phyloP scores from a whole-genome alignment of 2,888 invertebrate species.

The Eilema depressum region DNA sequence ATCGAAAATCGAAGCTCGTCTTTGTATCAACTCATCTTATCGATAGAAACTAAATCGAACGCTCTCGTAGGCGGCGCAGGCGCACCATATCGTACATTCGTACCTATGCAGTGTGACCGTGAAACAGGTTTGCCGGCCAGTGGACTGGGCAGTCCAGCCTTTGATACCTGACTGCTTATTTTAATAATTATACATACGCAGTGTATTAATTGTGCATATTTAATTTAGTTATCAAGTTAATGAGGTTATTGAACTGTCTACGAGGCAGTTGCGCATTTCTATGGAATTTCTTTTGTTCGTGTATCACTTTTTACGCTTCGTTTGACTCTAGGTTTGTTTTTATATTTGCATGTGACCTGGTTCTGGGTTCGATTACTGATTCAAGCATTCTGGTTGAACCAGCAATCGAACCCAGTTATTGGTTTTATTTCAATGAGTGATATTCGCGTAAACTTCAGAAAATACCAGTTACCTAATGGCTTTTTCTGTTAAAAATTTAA shows the following conservation, averaged over 20 bases:
- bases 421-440: too few relatives aligned
- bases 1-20: background rate
- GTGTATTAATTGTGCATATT: constrained; percentile 2
- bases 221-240: background rate
- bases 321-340: background rate
- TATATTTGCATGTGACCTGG: background rate
- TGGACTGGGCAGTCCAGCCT: background rate
- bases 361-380: background rate
- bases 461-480: too few relatives aligned
- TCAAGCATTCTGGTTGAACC: too few relatives aligned
- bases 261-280: background rate
- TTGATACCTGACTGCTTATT: background rate
- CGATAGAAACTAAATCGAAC: constrained; percentile 59
- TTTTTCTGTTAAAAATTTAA: too few relatives aligned
- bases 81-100: background rate
- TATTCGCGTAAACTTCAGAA: too few relatives aligned
- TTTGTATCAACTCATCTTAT: constrained; percentile 9
- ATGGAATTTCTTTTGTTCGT: background rate
- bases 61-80: constrained; percentile 56
- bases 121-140: constrained; percentile 40
- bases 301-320: background rate
- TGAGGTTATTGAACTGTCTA: background rate
- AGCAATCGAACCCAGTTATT: too few relatives aligned
- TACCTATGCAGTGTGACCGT: constrained; percentile 27
- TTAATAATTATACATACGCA: background rate